These are phyloP conservation scores for Hestina assimilis DNA, from an alignment of 1,140 invertebrate genomes.

Conservation along the genomic window DNA sequence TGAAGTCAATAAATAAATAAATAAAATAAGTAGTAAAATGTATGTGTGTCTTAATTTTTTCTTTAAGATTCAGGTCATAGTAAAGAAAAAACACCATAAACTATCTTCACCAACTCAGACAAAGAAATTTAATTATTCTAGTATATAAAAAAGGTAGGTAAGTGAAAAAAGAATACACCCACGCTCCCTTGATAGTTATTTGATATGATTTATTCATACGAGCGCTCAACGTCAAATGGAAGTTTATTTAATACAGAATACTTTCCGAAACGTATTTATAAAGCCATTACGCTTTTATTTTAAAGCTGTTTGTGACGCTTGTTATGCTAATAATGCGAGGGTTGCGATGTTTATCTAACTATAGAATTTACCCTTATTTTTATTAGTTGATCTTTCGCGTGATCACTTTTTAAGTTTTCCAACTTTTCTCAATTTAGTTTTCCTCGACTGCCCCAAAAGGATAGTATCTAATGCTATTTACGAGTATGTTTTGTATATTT, in stretches of 20 bases:
- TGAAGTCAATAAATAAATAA: no score
- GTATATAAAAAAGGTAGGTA: constrained; percentile 1
- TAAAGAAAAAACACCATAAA: background rate
- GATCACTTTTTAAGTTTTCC: background rate
- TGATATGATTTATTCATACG: constrained; percentile 75
- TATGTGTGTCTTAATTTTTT: no score
- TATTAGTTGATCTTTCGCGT: constrained; percentile 27
- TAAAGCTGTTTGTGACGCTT: constrained; percentile 53
- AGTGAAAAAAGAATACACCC: constrained; percentile 37
- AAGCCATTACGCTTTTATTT: constrained; percentile 66
- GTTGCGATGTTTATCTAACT: constrained; percentile 51
- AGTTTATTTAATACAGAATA: constrained; percentile 74
- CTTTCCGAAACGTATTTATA: constrained; percentile 71
- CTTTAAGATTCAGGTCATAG: background rate
- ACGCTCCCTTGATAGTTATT: constrained; percentile 71
- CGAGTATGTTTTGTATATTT: no score
- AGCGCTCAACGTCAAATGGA: constrained; percentile 58
- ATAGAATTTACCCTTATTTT: constrained; percentile 42
- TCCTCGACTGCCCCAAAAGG: no score
- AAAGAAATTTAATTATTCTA: constrained; percentile 1
- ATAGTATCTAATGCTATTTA: no score
- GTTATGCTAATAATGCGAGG: constrained; percentile 57
- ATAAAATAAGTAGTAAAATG: no score
- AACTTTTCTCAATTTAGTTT: background rate
- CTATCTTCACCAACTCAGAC: constrained; percentile 7